phyloP scores from a whole-genome alignment of 2,113 vertebrate species.

The Planiliza haematocheilus region DNA sequence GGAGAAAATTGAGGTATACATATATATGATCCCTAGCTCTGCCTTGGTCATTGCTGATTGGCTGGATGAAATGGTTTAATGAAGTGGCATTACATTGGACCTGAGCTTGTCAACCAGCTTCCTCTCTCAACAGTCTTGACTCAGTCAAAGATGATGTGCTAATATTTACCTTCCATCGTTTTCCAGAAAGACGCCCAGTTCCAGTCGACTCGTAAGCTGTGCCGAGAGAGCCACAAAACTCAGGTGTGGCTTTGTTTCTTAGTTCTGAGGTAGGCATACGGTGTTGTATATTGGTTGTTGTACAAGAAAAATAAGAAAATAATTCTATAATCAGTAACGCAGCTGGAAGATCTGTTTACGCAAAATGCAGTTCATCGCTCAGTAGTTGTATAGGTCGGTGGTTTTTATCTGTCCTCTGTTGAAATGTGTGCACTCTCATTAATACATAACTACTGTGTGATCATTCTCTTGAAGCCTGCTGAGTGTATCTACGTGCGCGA shows the following conservation, averaged over 20 bases:
- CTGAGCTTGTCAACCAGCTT: neutral
- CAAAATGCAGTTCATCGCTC: too few species aligned
- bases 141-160: neutral
- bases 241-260: conserved; percentile 83
- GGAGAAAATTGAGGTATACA: too few species aligned
- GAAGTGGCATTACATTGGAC: too few species aligned
- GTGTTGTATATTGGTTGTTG: neutral
- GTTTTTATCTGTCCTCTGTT: too few species aligned
- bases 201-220: conserved; percentile 56
- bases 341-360: too few species aligned
- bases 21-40: too few species aligned
- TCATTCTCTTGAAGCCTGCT: conserved; percentile 55
- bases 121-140: neutral
- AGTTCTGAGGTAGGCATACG: conserved; percentile 80
- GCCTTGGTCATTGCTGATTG: too few species aligned
- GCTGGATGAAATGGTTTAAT: too few species aligned
- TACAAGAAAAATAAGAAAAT: neutral
- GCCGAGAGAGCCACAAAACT: conserved; percentile 57
- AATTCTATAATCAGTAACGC: too few species aligned
- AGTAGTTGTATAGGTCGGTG: too few species aligned
- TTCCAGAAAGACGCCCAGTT: conserved; percentile 73
- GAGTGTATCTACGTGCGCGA: conserved; percentile 20
- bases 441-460: conserved; percentile 4
- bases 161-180: conserved; percentile 8
- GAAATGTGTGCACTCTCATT: too few species aligned